Evolutionary conservation across 1,140 invertebrate genomes (phyloP).

Genomic region (Aleiodes sp.): DNA sequence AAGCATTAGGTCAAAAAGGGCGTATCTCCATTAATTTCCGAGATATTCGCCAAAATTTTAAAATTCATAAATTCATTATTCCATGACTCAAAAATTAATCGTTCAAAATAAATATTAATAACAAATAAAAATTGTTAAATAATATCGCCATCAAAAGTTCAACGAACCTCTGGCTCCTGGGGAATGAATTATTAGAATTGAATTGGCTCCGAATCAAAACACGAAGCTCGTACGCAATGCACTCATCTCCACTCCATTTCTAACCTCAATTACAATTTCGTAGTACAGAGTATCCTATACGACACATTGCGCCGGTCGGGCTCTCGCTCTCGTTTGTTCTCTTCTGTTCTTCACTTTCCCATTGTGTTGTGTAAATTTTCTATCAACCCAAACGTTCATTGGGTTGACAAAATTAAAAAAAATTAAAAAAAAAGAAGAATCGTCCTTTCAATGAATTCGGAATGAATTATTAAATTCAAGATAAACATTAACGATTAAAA

Average conservation of each 20-base stretch:
- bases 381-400: not conserved
- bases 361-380: not conserved
- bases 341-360: not conserved
- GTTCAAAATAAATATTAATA: no score
- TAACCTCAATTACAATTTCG: slow-evolving; percentile 3
- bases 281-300: no score
- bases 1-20: no score
- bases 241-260: not conserved
- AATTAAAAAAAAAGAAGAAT: slow-evolving; percentile 9
- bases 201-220: not conserved
- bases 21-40: no score
- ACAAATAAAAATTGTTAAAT: not conserved
- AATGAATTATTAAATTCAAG: not conserved
- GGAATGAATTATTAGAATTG: not conserved
- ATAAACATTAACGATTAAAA: not conserved
- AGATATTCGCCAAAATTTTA: no score
- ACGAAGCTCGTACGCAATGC: not conserved
- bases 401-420: not conserved
- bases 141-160: no score
- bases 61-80: no score
- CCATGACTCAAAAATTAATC: no score
- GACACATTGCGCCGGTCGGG: not conserved
- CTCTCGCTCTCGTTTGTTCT: slow-evolving; percentile 18
- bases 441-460: not conserved
- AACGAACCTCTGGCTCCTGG: no score